These are phyloP conservation scores for Dasyprocta punctata DNA, from an alignment of 2,113 vertebrate species.

Conservation along the genomic window DNA sequence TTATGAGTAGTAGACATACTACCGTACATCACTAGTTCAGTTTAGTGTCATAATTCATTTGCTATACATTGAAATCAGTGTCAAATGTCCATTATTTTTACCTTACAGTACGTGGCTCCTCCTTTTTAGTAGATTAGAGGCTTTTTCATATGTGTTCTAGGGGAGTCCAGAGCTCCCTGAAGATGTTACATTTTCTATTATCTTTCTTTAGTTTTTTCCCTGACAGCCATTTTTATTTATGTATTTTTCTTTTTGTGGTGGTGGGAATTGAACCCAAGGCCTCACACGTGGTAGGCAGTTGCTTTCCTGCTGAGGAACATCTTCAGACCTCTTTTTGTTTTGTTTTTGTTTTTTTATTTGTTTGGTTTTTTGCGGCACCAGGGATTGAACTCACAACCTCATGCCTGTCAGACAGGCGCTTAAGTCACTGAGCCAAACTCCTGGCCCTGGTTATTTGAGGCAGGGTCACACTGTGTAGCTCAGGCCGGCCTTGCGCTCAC, in stretches of 20 bases:
- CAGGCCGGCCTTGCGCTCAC: too few species aligned
- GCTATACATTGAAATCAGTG: conserved; percentile 22
- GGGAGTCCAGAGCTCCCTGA: conserved; percentile 6
- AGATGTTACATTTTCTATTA: conserved; percentile 2
- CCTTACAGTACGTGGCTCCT: not conserved
- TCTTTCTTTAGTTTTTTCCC: not conserved
- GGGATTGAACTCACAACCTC: too few species aligned
- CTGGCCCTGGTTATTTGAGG: too few species aligned
- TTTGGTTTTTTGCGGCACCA: too few species aligned
- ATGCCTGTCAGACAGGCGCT: too few species aligned
- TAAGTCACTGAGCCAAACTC: too few species aligned
- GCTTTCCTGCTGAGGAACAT: not conserved
- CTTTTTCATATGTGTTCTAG: conserved; percentile 24
- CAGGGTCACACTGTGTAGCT: too few species aligned
- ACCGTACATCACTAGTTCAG: not conserved
- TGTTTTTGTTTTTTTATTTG: too few species aligned
- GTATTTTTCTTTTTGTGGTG: not conserved
- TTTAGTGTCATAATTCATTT: conserved; percentile 34
- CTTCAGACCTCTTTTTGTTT: too few species aligned
- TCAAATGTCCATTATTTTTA: not conserved
- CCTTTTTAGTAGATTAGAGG: not conserved
- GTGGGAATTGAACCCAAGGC: not conserved
- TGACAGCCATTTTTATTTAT: conserved; percentile 10
- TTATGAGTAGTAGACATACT: conserved; percentile 24
- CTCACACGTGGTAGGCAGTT: not conserved